Evolutionary conservation across 2,797 vertebrate species (phyloP).

Genomic region (Cheirogaleus major): DNA sequence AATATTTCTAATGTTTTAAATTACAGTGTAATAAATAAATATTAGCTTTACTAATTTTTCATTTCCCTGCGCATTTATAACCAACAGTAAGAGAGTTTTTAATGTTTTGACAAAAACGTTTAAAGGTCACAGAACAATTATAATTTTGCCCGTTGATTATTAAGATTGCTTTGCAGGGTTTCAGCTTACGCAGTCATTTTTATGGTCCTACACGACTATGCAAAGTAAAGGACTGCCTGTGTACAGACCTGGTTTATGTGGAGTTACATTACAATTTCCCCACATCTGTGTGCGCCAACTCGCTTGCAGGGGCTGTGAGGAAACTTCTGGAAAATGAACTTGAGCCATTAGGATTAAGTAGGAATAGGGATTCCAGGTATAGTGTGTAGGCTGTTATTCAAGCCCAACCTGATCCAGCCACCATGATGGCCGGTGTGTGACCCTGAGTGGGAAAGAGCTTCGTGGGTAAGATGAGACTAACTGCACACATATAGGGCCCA

Average conservation of each 20-base stretch:
- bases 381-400: neutral
- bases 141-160: neutral
- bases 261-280: constrained; percentile 12
- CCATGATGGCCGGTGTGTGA: neutral
- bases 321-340: neutral
- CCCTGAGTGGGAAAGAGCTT: neutral
- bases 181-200: neutral
- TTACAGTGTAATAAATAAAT: constrained; percentile 36
- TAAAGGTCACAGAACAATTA: constrained; percentile 39
- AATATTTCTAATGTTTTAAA: constrained; percentile 39
- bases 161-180: constrained; percentile 8
- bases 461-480: neutral
- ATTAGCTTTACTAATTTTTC: constrained; percentile 53
- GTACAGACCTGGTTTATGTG: neutral
- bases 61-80: constrained; percentile 19
- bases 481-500: neutral
- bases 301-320: neutral
- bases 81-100: neutral
- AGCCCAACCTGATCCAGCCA: neutral
- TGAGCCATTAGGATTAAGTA: neutral
- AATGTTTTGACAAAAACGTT: constrained; percentile 44
- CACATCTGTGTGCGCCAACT: neutral
- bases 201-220: neutral
- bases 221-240: neutral
- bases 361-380: neutral